Conservation (phyloP, 1,140 invertebrate species). For the Drosophila guanche region DNA sequence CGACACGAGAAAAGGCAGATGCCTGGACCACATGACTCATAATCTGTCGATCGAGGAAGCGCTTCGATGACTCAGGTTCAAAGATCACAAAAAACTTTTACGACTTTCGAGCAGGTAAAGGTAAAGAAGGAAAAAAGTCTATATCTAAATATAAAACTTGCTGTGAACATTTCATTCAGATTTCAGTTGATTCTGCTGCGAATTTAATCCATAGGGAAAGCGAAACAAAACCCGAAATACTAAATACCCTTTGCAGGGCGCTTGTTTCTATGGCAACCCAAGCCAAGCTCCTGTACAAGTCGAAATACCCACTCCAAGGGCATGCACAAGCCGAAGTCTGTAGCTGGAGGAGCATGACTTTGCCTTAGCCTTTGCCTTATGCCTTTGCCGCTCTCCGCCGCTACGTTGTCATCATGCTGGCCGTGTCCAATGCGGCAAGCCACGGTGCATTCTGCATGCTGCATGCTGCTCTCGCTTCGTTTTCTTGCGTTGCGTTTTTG, state of each 20-base stretch:
- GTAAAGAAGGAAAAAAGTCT: no score
- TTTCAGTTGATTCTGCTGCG: slow-evolving; percentile 43
- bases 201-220: slow-evolving; percentile 10
- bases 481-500: slow-evolving; percentile 36
- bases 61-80: slow-evolving; percentile 18
- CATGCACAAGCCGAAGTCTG: slow-evolving; percentile 19
- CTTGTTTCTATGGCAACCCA: no score
- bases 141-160: no score
- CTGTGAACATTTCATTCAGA: no score
- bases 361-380: slow-evolving; percentile 5
- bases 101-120: no score
- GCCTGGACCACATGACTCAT: no score
- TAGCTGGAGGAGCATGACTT: slow-evolving; percentile 24
- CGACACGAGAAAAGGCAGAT: no score
- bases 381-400: background rate
- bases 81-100: slow-evolving; percentile 4
- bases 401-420: slow-evolving; percentile 2
- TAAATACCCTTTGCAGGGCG: no score
- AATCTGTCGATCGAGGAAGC: no score
- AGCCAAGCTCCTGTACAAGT: no score
- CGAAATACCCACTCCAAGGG: background rate
- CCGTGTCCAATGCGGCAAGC: slow-evolving; percentile 51
- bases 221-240: no score
- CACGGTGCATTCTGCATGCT: background rate
- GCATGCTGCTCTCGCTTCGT: background rate